A percentile compares a stretch with the other conserved stretches of the same genome.
Evolutionary conservation across 2,888 invertebrate species (phyloP).

Genomic region (Cataglyphis livida): DNA sequence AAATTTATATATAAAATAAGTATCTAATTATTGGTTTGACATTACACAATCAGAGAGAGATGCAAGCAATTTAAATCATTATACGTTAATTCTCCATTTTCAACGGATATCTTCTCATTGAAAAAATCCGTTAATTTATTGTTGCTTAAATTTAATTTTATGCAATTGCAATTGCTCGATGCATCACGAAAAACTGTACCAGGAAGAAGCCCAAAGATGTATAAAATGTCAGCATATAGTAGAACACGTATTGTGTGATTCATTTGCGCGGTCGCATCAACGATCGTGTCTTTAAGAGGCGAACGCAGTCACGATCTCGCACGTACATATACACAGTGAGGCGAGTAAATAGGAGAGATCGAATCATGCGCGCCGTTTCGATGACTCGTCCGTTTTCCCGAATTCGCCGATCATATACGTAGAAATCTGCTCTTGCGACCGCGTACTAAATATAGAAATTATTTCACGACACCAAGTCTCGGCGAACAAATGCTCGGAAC

Average conservation of each 20-base stretch:
- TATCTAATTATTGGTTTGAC: neutral
- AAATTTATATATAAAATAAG: neutral
- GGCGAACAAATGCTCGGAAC: neutral
- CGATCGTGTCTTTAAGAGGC: slow-evolving; percentile 51
- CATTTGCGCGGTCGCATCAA: slow-evolving; percentile 36
- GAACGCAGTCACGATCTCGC: slow-evolving; percentile 32
- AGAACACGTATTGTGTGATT: slow-evolving; percentile 49
- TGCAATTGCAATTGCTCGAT: neutral
- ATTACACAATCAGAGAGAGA: neutral
- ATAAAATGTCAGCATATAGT: slow-evolving; percentile 43
- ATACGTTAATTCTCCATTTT: neutral
- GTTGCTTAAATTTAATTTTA: slow-evolving; percentile 16
- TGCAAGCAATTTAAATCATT: neutral
- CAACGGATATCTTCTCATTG: neutral
- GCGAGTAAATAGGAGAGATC: slow-evolving; percentile 39
- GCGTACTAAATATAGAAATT: slow-evolving; percentile 73
- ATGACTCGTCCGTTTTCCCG: slow-evolving; percentile 63
- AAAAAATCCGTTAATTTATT: slow-evolving; percentile 7
- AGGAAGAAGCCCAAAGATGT: slow-evolving; percentile 20
- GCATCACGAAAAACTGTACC: slow-evolving; percentile 13
- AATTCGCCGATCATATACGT: slow-evolving; percentile 60
- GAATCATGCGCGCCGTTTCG: slow-evolving; percentile 54
- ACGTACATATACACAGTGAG: neutral
- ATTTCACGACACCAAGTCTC: slow-evolving; percentile 58
- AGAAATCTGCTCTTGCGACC: slow-evolving; percentile 30